A percentile compares a stretch with the other conserved stretches of the same genome.
phyloP scores from a whole-genome alignment of 1,140 invertebrate species.

The Procambarus clarkii region DNA sequence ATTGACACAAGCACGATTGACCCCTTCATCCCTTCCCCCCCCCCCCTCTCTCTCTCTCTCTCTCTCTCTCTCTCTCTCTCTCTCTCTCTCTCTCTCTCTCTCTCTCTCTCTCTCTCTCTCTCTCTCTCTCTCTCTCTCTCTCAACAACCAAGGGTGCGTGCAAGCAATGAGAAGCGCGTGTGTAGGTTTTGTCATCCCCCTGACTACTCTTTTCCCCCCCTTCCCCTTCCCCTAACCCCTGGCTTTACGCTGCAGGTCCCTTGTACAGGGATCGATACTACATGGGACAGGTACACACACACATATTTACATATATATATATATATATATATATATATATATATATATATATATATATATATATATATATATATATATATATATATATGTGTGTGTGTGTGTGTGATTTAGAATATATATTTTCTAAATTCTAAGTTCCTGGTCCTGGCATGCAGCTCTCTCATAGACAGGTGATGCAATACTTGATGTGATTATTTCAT shows the following conservation, averaged over 20 bases:
- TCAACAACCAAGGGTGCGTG: slow-evolving; percentile 88
- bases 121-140: slow-evolving; percentile 82
- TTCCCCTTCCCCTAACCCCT: background rate
- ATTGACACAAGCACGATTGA: background rate
- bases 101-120: slow-evolving; percentile 28
- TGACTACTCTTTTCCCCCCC: background rate
- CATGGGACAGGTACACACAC: no score
- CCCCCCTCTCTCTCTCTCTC: no score
- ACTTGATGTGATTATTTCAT: no score
- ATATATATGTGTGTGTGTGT: no score
- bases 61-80: slow-evolving; percentile 74
- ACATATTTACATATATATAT: no score
- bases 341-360: no score
- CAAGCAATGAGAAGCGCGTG: slow-evolving; percentile 3
- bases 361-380: no score
- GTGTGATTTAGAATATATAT: no score
- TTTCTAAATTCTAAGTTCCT: no score
- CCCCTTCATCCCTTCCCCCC: background rate
- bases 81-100: slow-evolving; percentile 25
- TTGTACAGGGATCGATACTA: no score
- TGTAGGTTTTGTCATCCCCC: slow-evolving; percentile 28
- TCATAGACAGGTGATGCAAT: background rate
- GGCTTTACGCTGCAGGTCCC: background rate
- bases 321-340: no score
- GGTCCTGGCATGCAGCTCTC: no score